phyloP scores from a whole-genome alignment of 1,140 invertebrate genomes.

The Vollenhovia emeryi region DNA sequence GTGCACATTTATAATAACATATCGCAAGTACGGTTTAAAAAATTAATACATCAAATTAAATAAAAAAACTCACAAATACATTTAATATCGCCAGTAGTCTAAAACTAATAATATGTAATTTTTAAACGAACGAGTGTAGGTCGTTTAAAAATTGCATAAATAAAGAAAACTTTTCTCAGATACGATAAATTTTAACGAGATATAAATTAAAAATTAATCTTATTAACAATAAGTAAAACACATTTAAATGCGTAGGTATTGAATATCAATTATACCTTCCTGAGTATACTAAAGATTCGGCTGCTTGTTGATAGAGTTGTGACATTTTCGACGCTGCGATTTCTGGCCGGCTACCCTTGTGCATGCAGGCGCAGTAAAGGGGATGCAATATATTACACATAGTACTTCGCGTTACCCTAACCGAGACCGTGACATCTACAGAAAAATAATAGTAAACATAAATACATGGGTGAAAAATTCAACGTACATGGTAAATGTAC shows the following conservation, averaged over 20 bases:
- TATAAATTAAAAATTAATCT: background rate
- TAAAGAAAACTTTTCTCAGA: background rate
- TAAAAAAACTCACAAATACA: no score
- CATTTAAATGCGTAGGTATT: background rate
- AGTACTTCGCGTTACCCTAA: constrained; percentile 87
- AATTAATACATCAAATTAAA: background rate
- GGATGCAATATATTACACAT: constrained; percentile 90
- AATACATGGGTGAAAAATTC: background rate
- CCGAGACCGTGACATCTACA: constrained; percentile 89
- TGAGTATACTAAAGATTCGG: constrained; percentile 86
- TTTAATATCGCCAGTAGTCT: no score
- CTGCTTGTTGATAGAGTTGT: constrained; percentile 88
- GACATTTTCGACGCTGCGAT: constrained; percentile 86
- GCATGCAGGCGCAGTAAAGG: constrained; percentile 91
- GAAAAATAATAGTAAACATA: constrained; percentile 29
- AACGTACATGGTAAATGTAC: background rate
- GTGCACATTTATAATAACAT: background rate
- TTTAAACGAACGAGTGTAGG: no score
- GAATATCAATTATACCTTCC: constrained; percentile 74
- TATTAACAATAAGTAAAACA: background rate
- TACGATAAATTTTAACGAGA: background rate
- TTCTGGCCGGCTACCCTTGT: constrained; percentile 86
- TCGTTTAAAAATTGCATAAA: no score
- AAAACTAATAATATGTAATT: no score
- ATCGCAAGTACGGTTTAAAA: background rate